Evolutionary conservation across 2,113 vertebrate species (phyloP).

Genomic region (Petrocephalus microphthalmus): DNA sequence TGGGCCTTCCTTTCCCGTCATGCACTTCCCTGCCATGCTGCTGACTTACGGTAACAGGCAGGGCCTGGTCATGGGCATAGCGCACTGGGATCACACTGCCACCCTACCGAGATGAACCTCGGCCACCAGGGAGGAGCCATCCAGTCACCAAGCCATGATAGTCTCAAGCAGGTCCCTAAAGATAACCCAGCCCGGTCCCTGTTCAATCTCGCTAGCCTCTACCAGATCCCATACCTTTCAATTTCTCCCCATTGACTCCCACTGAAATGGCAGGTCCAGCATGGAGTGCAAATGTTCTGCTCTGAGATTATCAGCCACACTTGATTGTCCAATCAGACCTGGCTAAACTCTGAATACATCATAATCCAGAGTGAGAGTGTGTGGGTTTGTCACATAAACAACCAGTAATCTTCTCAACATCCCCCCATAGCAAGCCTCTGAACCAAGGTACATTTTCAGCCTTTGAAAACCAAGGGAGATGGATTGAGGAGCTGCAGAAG

Average conservation of each 20-base stretch:
- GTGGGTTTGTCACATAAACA: neutral
- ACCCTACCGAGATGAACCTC: neutral
- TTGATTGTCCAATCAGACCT: constrained; percentile 28
- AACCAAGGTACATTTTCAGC: neutral
- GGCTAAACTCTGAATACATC: constrained; percentile 35
- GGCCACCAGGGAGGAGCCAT: neutral
- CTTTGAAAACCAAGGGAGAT: neutral
- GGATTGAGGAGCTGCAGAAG: neutral
- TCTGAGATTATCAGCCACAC: constrained; percentile 52
- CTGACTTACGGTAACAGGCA: constrained; percentile 32
- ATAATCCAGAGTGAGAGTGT: constrained; percentile 46
- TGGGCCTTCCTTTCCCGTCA: constrained; percentile 45
- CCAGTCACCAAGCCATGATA: neutral
- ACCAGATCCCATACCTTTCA: neutral
- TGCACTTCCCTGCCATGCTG: constrained; percentile 47
- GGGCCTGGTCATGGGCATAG: neutral
- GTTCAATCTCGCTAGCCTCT: too few species aligned
- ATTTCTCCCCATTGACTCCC: neutral
- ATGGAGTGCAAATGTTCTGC: constrained; percentile 43
- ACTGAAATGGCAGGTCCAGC: constrained; percentile 22
- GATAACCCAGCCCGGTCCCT: neutral
- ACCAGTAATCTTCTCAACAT: neutral
- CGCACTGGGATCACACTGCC: too few species aligned
- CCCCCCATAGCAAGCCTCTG: neutral
- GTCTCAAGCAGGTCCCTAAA: neutral